A percentile compares a stretch with the other conserved stretches of the same genome.
Evolutionary conservation across 2,113 vertebrate species (phyloP).

Genomic region (Laticauda colubrina): DNA sequence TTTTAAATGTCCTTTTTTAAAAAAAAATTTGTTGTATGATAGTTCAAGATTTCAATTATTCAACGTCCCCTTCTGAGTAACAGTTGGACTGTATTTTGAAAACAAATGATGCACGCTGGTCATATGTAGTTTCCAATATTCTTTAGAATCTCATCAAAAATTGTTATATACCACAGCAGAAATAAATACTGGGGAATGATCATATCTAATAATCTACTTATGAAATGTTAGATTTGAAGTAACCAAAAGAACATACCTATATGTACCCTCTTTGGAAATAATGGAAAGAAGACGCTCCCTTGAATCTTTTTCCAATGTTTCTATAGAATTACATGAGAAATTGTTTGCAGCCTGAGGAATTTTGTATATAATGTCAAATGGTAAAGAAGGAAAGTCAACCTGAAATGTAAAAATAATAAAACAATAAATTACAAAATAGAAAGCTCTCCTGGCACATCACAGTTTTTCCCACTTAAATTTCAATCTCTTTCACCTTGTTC

Average conservation of each 20-base stretch:
- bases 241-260: slow-evolving; percentile 74
- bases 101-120: not conserved
- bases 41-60: not conserved
- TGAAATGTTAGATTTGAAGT: not conserved
- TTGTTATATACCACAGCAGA: not conserved
- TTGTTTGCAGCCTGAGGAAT: slow-evolving; percentile 74
- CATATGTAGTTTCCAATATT: not conserved
- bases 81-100: not conserved
- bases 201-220: not conserved
- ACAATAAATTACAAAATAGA: not conserved
- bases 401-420: slow-evolving; percentile 55
- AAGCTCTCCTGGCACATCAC: not conserved
- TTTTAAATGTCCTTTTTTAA: not conserved
- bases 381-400: slow-evolving; percentile 88
- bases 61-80: not conserved
- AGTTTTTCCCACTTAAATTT: not conserved
- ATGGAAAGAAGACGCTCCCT: slow-evolving; percentile 81
- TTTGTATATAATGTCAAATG: slow-evolving; percentile 84
- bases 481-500: not conserved
- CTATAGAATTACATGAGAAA: slow-evolving; percentile 70
- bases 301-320: slow-evolving; percentile 80
- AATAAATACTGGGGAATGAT: not conserved
- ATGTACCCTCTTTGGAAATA: slow-evolving; percentile 79
- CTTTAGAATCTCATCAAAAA: not conserved
- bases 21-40: not conserved